Conservation (phyloP, 2,113 vertebrate species). For the Amazona vittata region DNA sequence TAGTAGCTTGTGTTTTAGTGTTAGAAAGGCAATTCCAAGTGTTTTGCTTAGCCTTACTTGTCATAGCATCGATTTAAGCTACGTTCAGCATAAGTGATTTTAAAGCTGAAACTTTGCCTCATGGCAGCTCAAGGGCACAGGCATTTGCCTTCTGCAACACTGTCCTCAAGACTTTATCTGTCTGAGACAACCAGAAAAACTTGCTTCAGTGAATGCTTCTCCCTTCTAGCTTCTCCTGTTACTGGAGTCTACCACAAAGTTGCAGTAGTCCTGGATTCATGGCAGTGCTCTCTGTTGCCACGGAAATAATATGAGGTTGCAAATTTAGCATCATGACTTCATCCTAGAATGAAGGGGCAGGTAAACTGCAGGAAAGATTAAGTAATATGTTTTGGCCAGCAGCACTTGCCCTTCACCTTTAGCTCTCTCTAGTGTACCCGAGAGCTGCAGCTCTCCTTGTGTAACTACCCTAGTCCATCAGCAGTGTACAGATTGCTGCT, state of each 20-base stretch:
- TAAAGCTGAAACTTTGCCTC: not conserved
- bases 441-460: not conserved
- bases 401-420: not conserved
- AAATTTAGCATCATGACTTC: slow-evolving; percentile 44
- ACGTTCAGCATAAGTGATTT: not conserved
- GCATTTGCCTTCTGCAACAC: not conserved
- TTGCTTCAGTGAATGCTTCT: not conserved
- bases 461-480: not conserved
- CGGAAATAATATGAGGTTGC: not conserved
- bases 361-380: not conserved
- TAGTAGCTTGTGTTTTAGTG: not conserved
- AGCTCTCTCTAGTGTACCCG: not conserved
- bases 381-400: not conserved
- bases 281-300: slow-evolving; percentile 6
- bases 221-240: not conserved
- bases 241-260: not conserved
- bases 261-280: not conserved
- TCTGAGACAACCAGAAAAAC: not conserved
- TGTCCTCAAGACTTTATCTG: not conserved
- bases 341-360: not conserved
- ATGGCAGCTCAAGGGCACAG: not conserved
- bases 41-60: not conserved
- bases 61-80: not conserved
- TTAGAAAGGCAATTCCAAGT: not conserved
- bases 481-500: not conserved